Evolutionary conservation across 2,888 invertebrate genomes (phyloP).

Genomic region (Tenthredo distinguenda): DNA sequence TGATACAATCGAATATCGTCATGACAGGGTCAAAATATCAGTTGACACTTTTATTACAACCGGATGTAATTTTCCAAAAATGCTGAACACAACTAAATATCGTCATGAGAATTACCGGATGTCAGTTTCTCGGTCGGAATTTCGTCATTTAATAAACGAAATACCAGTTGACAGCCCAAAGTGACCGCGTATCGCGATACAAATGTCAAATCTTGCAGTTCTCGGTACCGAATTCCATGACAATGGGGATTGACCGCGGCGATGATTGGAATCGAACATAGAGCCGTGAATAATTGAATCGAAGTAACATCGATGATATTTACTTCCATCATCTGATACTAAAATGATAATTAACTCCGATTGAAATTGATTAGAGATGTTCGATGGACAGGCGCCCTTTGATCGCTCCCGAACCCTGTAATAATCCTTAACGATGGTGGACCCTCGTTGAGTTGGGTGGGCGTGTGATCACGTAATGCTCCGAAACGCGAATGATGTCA

Average conservation of each 20-base stretch:
- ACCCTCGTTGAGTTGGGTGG: background rate
- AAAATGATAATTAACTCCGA: constrained; percentile 5
- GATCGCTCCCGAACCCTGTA: constrained; percentile 17
- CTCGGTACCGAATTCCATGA: background rate
- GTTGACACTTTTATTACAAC: too few species aligned
- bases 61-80: too few species aligned
- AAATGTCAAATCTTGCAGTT: background rate
- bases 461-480: background rate
- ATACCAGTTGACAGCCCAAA: background rate
- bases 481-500: background rate
- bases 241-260: background rate
- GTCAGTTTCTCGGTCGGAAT: background rate
- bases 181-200: background rate
- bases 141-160: background rate
- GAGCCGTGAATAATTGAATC: background rate
- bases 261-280: background rate
- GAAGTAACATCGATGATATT: too few species aligned
- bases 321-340: background rate
- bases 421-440: constrained; percentile 26
- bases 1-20: too few species aligned
- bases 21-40: too few species aligned
- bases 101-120: background rate
- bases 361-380: constrained; percentile 34
- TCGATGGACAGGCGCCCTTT: background rate
- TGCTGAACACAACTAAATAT: background rate